Base-by-base conservation (phyloP, 64 coral and sea anemone genomes). In the Orbicella faveolata region DNA sequence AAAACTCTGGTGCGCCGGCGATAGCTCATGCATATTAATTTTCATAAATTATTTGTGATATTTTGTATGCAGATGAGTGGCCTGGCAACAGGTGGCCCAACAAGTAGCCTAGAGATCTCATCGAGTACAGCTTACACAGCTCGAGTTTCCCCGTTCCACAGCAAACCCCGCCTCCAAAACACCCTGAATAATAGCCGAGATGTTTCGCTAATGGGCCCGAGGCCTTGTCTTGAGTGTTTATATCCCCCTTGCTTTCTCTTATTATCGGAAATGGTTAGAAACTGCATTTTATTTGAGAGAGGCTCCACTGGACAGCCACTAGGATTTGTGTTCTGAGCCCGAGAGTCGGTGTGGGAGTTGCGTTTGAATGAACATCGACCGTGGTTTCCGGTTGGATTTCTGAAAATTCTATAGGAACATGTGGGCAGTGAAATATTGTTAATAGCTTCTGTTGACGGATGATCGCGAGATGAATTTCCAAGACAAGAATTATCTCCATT, bases 61-160 rank as follows among this genome's bases (percentile, higher is more conserved):
- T 80, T 87, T 84, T 86, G 83, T 92, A 85, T 80, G 90, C 84
- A 92, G 90, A 92, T 92, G 76, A 92, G 90, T 92, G 61, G 73
- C 90, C 67, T 92, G 90, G 90, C 90, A 92, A 92, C 90, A 92
- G 90, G 90, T 92, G 90, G 90, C 88, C 88, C 63, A 75, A 81
- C 66, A 72, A 73, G 25, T 44, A 74, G 66, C 88, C 80, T 81
- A 34, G 88, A 82, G 88, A 90, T 81, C 88, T 74, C 88, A 34
- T 36, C 78, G 68, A 20, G 59, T 61, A 64, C 53, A 61, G 73
- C 87, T 75, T 44, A 75, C 17, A 18, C 19, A 61, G 53, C 73
- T 76, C 61, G 26, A 62, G 53, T 88, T 88, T 77, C 34, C 59
- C 61, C 20, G 87, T 75, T 76, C 87, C 19, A 65, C 53, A 33